Evolutionary conservation across 2,797 vertebrate genomes (phyloP).

Genomic region (Tangara arthus): DNA sequence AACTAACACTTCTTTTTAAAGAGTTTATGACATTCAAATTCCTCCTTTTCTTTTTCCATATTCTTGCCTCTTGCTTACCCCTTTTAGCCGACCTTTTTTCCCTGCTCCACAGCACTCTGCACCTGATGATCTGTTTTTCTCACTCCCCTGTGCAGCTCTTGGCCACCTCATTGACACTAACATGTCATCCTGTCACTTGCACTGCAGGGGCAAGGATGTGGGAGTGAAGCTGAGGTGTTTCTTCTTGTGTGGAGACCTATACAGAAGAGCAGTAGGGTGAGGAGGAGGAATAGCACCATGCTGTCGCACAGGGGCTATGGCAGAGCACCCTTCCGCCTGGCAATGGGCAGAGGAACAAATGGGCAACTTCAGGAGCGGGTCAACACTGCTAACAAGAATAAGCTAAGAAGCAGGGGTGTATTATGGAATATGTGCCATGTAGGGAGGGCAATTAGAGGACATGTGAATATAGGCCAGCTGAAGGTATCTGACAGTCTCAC

Average conservation of each 20-base stretch:
- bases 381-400: not conserved
- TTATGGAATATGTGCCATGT: not conserved
- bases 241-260: not conserved
- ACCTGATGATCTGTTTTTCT: not conserved
- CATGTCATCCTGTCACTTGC: rapidly evolving
- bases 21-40: not conserved
- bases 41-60: not conserved
- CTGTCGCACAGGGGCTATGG: not conserved
- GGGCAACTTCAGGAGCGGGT: rapidly evolving
- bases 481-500: not conserved
- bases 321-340: not conserved
- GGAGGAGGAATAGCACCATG: not conserved
- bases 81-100: not conserved
- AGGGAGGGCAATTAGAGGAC: not conserved
- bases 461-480: not conserved
- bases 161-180: not conserved
- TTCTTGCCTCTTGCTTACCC: not conserved
- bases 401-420: not conserved
- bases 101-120: not conserved
- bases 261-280: not conserved
- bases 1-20: not conserved
- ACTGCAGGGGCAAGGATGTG: not conserved
- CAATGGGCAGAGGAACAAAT: not conserved
- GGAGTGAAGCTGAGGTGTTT: not conserved
- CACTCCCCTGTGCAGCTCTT: not conserved